These are phyloP conservation scores for Pangasius djambal DNA, from an alignment of 2,797 vertebrate species.

Conservation along the genomic window DNA sequence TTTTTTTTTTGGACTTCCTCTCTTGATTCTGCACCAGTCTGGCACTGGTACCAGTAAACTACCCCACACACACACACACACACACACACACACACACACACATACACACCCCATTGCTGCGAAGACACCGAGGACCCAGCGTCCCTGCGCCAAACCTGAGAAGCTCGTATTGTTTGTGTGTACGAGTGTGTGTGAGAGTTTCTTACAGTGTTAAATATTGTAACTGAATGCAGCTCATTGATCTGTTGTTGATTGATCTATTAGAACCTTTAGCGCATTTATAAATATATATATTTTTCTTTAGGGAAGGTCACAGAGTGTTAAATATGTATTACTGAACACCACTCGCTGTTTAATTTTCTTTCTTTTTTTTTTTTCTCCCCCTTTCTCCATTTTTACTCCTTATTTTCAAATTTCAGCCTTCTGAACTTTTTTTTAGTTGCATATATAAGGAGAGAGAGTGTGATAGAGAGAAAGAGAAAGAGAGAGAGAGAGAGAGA, in stretches of 20 bases:
- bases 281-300: constrained; percentile 64
- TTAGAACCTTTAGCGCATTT: constrained; percentile 73
- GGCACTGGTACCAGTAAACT: constrained; percentile 72
- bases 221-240: constrained; percentile 79
- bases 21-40: constrained; percentile 67
- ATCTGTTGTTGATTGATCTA: constrained; percentile 74
- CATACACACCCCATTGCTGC: constrained; percentile 39
- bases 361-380: constrained; percentile 35
- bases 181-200: constrained; percentile 50
- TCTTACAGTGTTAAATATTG: constrained; percentile 77
- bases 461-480: neutral
- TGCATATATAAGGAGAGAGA: constrained; percentile 54
- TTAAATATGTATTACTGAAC: constrained; percentile 78
- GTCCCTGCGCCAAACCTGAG: constrained; percentile 55
- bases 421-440: constrained; percentile 62
- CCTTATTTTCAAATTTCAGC: constrained; percentile 69
- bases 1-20: constrained; percentile 19
- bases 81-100: constrained; percentile 39
- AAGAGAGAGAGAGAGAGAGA: constrained; percentile 39
- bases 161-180: constrained; percentile 55
- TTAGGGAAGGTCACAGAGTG: constrained; percentile 71
- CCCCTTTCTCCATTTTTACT: constrained; percentile 64
- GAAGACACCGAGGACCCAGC: constrained; percentile 49
- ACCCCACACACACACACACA: constrained; percentile 14
- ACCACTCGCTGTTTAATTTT: constrained; percentile 64